Evolutionary conservation across 2,888 invertebrate species (phyloP).

Genomic region (Pandemis heparana): DNA sequence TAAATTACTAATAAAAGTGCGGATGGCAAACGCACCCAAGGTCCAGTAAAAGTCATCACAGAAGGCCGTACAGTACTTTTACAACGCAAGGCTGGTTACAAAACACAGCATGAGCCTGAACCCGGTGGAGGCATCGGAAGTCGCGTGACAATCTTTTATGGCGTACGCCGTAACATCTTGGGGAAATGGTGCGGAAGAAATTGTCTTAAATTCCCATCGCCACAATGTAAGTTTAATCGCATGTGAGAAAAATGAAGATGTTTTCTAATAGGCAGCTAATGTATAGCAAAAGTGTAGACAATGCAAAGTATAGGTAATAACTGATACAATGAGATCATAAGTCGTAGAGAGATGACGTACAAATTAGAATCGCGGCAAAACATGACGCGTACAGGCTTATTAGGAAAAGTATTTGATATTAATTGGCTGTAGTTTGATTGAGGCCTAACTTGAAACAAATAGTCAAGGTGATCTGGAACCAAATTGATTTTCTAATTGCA

Average conservation of each 20-base stretch:
- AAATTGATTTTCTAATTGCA: constrained; percentile 41
- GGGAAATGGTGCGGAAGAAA: constrained; percentile 41
- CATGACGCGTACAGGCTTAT: background rate
- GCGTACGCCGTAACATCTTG: background rate
- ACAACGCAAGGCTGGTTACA: constrained; percentile 37
- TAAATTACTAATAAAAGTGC: constrained; percentile 29
- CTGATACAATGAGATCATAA: constrained; percentile 37
- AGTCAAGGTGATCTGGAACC: constrained; percentile 35
- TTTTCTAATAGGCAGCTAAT: constrained; percentile 36
- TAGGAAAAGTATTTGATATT: constrained; percentile 15
- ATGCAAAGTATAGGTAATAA: constrained; percentile 3
- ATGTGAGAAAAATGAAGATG: constrained; percentile 22
- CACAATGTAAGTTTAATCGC: constrained; percentile 25
- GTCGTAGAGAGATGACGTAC: constrained; percentile 19
- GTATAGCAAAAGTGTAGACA: constrained; percentile 9
- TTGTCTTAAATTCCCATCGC: constrained; percentile 37
- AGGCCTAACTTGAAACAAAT: constrained; percentile 26
- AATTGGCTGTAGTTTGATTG: constrained; percentile 31
- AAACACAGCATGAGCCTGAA: constrained; percentile 20
- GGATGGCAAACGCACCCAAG: constrained; percentile 34
- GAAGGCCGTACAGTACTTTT: constrained; percentile 33
- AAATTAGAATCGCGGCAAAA: constrained; percentile 30
- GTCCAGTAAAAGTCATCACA: constrained; percentile 37
- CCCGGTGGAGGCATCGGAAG: background rate
- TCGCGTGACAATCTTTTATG: constrained; percentile 15